Evolutionary conservation across 2,113 vertebrate species (phyloP), one percentile per base, ranked within the genome.

Genomic region (Formicarius rufipectus): DNA sequence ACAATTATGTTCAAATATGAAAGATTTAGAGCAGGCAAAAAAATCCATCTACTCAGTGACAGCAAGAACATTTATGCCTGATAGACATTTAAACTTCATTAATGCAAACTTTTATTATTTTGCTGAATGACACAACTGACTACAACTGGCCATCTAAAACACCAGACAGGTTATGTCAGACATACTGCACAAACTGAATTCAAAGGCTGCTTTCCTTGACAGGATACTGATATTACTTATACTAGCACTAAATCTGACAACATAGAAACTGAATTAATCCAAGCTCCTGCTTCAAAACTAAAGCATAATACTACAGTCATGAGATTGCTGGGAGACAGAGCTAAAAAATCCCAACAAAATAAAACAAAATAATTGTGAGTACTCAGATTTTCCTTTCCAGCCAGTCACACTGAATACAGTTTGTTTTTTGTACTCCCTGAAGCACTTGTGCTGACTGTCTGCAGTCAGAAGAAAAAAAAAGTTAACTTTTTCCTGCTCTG

Each of bases 311-410:
- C 28, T 82, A 42, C 0, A 39, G 50, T 28, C 59, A 45, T 24
- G 31, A 90, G 52, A 90, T 14, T 69, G 50, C 25, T 59, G 78
- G 40, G 75, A 95, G 40, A 80, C 37, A 60, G 5, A 37, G 16
- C 44, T 56, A 52, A 37, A 53, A 58, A 64, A n/a, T 0, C 0
- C 3, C 50, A 73, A 35, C 9, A 35, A 66, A 79, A 63, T 14
- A 58, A 67, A 74, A 16, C 10, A 33, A 53, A 83, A 56, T 64
- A 50, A 50, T 25, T 40, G 37, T 53, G 58, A 89, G 66, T 64
- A 56, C 37, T 83, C 82, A 88, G 59, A 87, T 90, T 85, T 96
- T 95, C 94, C 85, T 69, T 90, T 79, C 39, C 62, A 90, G 76
- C n/a, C 55, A 75, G 66, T 22, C 55, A 85, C 63, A 79, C 3